phyloP scores from a whole-genome alignment of 2,888 invertebrate genomes.

The Actias luna region DNA sequence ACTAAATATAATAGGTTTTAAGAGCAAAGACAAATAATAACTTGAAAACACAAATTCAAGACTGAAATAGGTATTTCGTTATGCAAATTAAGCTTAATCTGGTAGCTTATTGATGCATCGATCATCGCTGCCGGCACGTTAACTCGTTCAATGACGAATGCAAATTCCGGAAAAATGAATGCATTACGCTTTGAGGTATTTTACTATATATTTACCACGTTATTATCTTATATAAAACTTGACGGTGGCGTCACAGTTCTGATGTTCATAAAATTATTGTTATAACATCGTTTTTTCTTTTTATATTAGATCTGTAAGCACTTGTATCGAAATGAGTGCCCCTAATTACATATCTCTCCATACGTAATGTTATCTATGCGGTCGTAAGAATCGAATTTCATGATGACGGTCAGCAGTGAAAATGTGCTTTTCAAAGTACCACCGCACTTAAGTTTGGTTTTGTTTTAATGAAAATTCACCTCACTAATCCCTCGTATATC shows the following conservation, averaged over 20 bases:
- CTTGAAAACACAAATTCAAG: background rate
- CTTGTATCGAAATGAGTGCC: background rate
- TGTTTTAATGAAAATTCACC: background rate
- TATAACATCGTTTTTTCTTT: background rate
- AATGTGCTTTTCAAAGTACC: background rate
- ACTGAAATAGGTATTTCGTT: constrained; percentile 5
- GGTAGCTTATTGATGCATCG: constrained; percentile 52
- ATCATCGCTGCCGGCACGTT: constrained; percentile 63
- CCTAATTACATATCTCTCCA: background rate
- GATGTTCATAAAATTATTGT: background rate
- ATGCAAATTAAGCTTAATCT: constrained; percentile 15
- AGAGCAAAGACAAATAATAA: too few species aligned
- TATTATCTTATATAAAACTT: constrained; percentile 27
- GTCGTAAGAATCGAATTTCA: background rate
- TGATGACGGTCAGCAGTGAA: background rate
- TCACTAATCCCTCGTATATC: constrained; percentile 8
- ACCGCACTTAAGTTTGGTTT: background rate
- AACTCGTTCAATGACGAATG: constrained; percentile 60
- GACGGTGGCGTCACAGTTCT: background rate
- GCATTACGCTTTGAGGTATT: constrained; percentile 52
- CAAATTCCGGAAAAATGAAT: constrained; percentile 64
- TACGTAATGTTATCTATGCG: background rate
- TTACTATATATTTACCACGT: constrained; percentile 50
- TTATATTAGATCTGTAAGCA: background rate
- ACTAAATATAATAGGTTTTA: background rate